A percentile compares a stretch with the other conserved stretches of the same genome.
phyloP scores from a whole-genome alignment of 2,113 vertebrate genomes.

The Entelurus aequoreus region DNA sequence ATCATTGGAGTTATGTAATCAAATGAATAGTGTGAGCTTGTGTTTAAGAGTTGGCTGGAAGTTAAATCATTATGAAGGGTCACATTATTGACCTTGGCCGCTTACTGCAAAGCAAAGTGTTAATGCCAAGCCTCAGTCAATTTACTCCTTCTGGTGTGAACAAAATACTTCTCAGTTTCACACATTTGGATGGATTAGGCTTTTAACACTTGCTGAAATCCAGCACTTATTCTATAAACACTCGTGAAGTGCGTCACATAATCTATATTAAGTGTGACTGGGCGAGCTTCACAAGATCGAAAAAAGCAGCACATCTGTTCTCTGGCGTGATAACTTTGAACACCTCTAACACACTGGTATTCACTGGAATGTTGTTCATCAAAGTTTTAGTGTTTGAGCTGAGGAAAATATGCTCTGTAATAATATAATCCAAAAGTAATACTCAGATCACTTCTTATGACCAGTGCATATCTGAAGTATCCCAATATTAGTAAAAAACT shows the following conservation, averaged over 20 bases:
- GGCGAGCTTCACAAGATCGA: constrained; percentile 39
- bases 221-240: constrained; percentile 66
- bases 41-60: constrained; percentile 52
- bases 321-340: constrained; percentile 50
- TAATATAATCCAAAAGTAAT: constrained; percentile 34
- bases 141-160: constrained; percentile 71
- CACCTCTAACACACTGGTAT: constrained; percentile 38
- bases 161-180: constrained; percentile 72
- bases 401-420: constrained; percentile 13
- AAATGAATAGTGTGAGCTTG: constrained; percentile 10
- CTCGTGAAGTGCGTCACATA: constrained; percentile 61
- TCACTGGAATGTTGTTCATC: constrained; percentile 34
- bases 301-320: constrained; percentile 66
- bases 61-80: constrained; percentile 60
- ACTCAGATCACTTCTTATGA: constrained; percentile 30
- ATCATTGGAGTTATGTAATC: constrained; percentile 8
- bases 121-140: constrained; percentile 62
- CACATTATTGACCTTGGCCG: constrained; percentile 50
- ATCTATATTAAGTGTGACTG: constrained; percentile 68
- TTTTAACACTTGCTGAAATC: constrained; percentile 73
- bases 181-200: constrained; percentile 72
- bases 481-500: constrained; percentile 40
- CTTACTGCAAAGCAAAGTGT: constrained; percentile 52
- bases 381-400: constrained; percentile 30
- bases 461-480: constrained; percentile 36